These are phyloP conservation scores for Platerodrilus igneus DNA, from an alignment of 2,888 invertebrate species.

Conservation along the genomic window DNA sequence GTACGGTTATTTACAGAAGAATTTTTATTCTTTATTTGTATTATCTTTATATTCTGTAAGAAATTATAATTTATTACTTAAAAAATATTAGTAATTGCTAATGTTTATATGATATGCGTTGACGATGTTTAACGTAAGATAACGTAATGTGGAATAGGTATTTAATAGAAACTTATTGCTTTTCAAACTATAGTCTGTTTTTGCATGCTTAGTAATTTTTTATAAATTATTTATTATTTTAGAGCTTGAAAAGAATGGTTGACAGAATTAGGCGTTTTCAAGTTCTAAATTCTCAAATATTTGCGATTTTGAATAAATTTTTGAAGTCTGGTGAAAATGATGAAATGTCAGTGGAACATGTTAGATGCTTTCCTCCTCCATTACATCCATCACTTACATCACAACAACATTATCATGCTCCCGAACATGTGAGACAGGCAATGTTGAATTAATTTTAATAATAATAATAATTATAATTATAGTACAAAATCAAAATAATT, in stretches of 20 bases:
- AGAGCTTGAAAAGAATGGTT: constrained; percentile 95
- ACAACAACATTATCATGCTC: constrained; percentile 55
- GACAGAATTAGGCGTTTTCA: constrained; percentile 97
- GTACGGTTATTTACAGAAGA: too few relatives aligned
- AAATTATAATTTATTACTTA: too few relatives aligned
- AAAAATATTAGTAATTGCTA: too few relatives aligned
- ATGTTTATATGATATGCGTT: too few relatives aligned
- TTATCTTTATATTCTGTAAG: too few relatives aligned
- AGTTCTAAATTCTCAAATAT: constrained; percentile 96
- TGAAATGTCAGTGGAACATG: constrained; percentile 88
- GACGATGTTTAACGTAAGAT: too few relatives aligned
- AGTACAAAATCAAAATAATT: too few relatives aligned
- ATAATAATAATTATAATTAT: too few relatives aligned
- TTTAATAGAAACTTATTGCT: too few relatives aligned
- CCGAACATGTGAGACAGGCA: constrained; percentile 53
- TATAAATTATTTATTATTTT: constrained; percentile 33
- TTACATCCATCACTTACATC: constrained; percentile 68
- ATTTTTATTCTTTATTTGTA: too few relatives aligned
- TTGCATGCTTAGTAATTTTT: constrained; percentile 4
- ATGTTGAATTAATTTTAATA: constrained; percentile 18
- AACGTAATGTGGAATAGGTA: too few relatives aligned
- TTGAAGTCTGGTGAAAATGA: constrained; percentile 80
- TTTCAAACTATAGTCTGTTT: not conserved
- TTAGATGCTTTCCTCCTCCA: constrained; percentile 94
- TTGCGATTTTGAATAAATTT: constrained; percentile 92